Percentiles rank a stretch among this genome's conserved stretches.
Evolutionary conservation across 2,113 vertebrate genomes (phyloP).

Genomic region (Chrysochloris asiatica): DNA sequence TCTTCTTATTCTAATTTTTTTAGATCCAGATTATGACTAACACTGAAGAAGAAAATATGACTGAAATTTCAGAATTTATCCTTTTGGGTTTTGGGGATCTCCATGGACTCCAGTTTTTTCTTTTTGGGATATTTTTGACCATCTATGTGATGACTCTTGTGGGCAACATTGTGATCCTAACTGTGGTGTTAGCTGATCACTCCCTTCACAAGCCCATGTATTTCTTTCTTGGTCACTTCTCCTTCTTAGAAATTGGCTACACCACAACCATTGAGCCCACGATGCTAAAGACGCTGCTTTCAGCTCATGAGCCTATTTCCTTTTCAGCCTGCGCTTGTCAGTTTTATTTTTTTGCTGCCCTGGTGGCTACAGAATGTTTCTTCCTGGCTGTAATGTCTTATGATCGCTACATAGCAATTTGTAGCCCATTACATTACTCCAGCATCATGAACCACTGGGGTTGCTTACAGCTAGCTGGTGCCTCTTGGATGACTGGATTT

Average conservation of each 20-base stretch:
- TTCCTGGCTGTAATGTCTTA: slow-evolving; percentile 62
- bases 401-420: slow-evolving; percentile 55
- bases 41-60: slow-evolving; percentile 58
- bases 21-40: slow-evolving; percentile 40
- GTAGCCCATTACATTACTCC: slow-evolving; percentile 55
- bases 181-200: slow-evolving; percentile 15
- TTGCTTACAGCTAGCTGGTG: slow-evolving; percentile 57
- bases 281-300: slow-evolving; percentile 54
- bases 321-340: slow-evolving; percentile 56
- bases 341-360: slow-evolving; percentile 58
- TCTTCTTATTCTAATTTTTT: slow-evolving; percentile 49
- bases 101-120: slow-evolving; percentile 41
- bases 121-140: slow-evolving; percentile 55
- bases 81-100: slow-evolving; percentile 66
- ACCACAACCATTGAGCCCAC: slow-evolving; percentile 40
- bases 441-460: slow-evolving; percentile 27
- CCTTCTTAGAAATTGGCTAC: slow-evolving; percentile 57
- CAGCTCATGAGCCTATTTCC: slow-evolving; percentile 47
- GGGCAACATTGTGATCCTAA: slow-evolving; percentile 62
- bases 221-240: slow-evolving; percentile 69
- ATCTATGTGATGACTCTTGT: slow-evolving; percentile 41
- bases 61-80: slow-evolving; percentile 60
- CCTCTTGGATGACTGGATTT: slow-evolving; percentile 57
- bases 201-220: slow-evolving; percentile 54
- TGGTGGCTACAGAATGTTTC: slow-evolving; percentile 56